Evolutionary conservation across 37 sponge, comb jelly and placozoan genomes (phyloP), one percentile per base, ranked within the genome.

Genomic region (Eunapius fragilis): DNA sequence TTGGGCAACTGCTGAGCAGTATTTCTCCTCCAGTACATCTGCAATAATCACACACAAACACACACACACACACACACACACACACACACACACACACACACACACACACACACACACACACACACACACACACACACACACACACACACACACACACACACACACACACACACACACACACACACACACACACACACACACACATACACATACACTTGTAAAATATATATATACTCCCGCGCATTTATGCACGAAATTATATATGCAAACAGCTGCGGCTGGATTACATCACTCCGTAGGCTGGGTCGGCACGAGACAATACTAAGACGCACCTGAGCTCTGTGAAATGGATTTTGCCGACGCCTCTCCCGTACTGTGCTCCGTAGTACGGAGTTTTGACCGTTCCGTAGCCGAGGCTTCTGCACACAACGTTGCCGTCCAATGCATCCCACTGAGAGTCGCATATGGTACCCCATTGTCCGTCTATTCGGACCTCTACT

Each of bases 381-480:
- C 78, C 68, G 25, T 23, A 34, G 33, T 31, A 35, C 25, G 71
- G 25, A 37, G 47, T 31, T 19, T 69, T 28, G 25, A 75, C 87
- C 23, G 78, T 71, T 82, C 89, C 89, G 50, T 45, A 88, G 6
- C 89, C 89, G 0, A 82, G 77, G 13, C 28, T 36, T 23, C 89
- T 82, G 69, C 89, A 88, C 38, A 75, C 78, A 11, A 88, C 78
- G 33, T 76, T 69, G 28, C 78, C 89, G n/a, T 80, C 91, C 5
- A 49, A 25, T 28, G 58, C 17, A 23, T 71, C 83, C 47, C 81
- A 74, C 35, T 28, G 19, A 49, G 25, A 11, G 17, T 79, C 87
- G 77, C 81, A 80, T 2, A 87, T 37, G 10, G 87, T 80, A 12
- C 87, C 87, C 81, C 81, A 80, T 22, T 9, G 5, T 0, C 80